Base-by-base conservation (phyloP, 35 echinoderm and acorn worm genomes). In the Anneissia japonica region DNA sequence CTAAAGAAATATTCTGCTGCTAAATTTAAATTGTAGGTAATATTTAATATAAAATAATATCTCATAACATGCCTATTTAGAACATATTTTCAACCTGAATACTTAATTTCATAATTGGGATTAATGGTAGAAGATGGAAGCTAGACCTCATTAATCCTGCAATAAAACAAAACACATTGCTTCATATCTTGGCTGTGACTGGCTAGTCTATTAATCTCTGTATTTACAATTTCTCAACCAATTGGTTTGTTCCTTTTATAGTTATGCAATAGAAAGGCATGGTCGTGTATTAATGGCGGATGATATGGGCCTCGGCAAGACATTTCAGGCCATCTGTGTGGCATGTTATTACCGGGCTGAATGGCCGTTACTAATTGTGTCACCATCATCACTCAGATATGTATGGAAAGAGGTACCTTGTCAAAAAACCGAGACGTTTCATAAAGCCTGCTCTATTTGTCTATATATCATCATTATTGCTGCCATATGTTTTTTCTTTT, bases 271-370 rank as follows among this genome's bases (percentile, higher is more conserved):
- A 28, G 74, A 77, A 23, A 73, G 81, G 40, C 82, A 87, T 21
- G 95, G 95, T 9, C 74, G 91, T 10, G 91, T 87, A 6, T 45
- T 97, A 16, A 97, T 97, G 64, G 95, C 95, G 3, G 95, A 97
- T 89, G 95, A 97, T 31, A 97, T 97, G 95, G 95, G 95, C n/a
- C 86, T 97, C 0, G 91, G 95, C 2, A 97, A 97, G 82, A 97
- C 95, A 32, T 81, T 93, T 5, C 95, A 97, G 83, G 91, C 95
- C 21, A 91, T 97, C 46, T 97, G 95, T 82, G 73, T 97, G 30
- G 95, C 95, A 35, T 97, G 91, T 79, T 93, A 93, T 77, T 97
- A 93, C 43, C 45, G 95, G 29, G 39, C 95, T 30, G 95, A 97
- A 86, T 97, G 95, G 95, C 95, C 95, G 14, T n/a, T 97, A 7